phyloP scores from a whole-genome alignment of 2,888 invertebrate genomes.

The Papilio protenor region DNA sequence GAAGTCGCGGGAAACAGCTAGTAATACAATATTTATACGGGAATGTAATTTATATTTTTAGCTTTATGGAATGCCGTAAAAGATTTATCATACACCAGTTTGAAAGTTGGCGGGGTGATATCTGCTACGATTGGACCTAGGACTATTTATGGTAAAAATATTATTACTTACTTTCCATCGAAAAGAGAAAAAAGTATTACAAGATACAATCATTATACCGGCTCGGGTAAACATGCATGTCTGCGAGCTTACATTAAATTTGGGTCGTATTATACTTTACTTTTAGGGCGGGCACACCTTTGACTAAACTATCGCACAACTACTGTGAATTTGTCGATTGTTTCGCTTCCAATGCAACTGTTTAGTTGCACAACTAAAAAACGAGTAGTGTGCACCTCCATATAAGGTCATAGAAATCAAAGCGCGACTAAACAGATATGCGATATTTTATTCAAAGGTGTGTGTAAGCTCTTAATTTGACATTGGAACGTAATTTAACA shows the following conservation, averaged over 20 bases:
- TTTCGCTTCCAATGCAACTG: too few relatives aligned
- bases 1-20: too few relatives aligned
- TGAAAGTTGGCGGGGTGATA: constrained; percentile 65
- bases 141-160: constrained; percentile 61
- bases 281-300: too few relatives aligned
- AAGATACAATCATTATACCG: not conserved
- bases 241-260: not conserved
- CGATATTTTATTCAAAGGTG: too few relatives aligned
- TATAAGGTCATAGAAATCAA: too few relatives aligned
- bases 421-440: too few relatives aligned
- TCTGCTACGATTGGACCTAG: constrained; percentile 67
- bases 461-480: too few relatives aligned
- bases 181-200: not conserved
- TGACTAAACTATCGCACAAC: too few relatives aligned
- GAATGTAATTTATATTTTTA: constrained; percentile 50
- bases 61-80: constrained; percentile 66
- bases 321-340: too few relatives aligned
- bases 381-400: too few relatives aligned
- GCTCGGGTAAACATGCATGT: not conserved
- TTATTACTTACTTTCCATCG: not conserved
- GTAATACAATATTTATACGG: not conserved
- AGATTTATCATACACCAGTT: constrained; percentile 62
- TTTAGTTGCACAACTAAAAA: too few relatives aligned
- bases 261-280: not conserved
- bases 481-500: too few relatives aligned